A percentile compares a stretch with the other conserved stretches of the same genome.
Conservation (phyloP, 1,140 invertebrate species). For the Schlechtendalia chinensis region DNA sequence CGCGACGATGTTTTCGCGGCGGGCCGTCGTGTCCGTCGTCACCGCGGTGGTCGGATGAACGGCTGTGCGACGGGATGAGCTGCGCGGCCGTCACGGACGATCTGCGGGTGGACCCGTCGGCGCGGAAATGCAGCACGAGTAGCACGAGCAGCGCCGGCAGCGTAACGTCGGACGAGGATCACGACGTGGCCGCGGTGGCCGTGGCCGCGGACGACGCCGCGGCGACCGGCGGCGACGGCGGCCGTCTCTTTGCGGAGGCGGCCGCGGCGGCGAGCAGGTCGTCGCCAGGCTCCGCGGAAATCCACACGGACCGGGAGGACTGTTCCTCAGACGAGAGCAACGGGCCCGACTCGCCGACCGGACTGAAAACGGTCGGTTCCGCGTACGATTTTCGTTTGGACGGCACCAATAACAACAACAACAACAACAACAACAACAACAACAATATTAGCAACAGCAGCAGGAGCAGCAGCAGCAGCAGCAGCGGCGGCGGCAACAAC, state of each 20-base stretch:
- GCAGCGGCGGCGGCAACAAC: neutral
- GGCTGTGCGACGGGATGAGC: neutral
- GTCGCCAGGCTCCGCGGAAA: constrained; percentile 8
- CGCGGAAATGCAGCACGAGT: constrained; percentile 32
- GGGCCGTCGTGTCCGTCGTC: neutral
- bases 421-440: neutral
- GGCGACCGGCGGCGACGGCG: neutral
- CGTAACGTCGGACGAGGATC: neutral
- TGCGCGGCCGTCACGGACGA: constrained; percentile 10
- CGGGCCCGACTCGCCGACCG: constrained; percentile 34
- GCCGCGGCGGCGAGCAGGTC: neutral
- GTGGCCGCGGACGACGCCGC: neutral
- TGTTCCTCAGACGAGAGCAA: constrained; percentile 35
- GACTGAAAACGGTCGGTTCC: constrained; percentile 9
- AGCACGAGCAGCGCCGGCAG: constrained; percentile 11
- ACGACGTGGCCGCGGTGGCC: neutral
- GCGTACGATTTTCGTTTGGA: constrained; percentile 32
- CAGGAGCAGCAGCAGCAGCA: neutral
- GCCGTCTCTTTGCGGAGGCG: neutral
- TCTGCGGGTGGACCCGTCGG: neutral
- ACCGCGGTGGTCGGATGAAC: neutral
- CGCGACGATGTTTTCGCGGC: neutral
- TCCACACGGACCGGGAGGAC: constrained; percentile 36
- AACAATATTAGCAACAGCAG: no score
- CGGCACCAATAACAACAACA: neutral